These are phyloP conservation scores for Eueides isabella DNA, from an alignment of 1,140 invertebrate genomes.

Conservation along the genomic window DNA sequence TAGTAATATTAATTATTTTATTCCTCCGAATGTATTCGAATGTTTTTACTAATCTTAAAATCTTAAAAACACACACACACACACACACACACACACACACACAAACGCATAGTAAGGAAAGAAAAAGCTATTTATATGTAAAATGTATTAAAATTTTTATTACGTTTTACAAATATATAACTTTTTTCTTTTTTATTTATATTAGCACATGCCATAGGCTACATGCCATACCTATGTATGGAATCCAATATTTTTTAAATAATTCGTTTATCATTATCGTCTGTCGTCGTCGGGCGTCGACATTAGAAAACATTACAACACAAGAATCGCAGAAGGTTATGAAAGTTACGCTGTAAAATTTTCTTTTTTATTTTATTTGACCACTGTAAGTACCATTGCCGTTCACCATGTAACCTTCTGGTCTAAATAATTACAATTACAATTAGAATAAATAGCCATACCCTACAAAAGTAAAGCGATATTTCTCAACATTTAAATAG, in stretches of 20 bases:
- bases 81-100: too few relatives aligned
- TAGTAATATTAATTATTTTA: too few relatives aligned
- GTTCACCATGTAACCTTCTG: conserved; percentile 5
- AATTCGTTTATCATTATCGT: neutral
- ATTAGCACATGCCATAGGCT: too few relatives aligned
- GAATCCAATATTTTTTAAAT: neutral
- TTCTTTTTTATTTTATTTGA: neutral
- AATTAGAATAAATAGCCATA: conserved; percentile 16
- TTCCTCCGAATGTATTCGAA: too few relatives aligned
- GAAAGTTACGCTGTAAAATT: neutral
- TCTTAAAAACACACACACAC: too few relatives aligned
- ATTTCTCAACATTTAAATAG: conserved; percentile 18
- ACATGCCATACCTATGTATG: too few relatives aligned
- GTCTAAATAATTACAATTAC: conserved; percentile 6
- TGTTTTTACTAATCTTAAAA: too few relatives aligned
- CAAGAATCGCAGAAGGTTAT: conserved; percentile 4
- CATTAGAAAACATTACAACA: neutral
- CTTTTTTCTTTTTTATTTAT: too few relatives aligned
- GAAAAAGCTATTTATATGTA: too few relatives aligned
- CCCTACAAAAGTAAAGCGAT: conserved; percentile 13
- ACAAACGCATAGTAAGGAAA: too few relatives aligned
- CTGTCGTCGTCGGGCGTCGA: neutral
- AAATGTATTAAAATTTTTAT: too few relatives aligned
- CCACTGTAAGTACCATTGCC: neutral
- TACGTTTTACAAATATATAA: too few relatives aligned